Conservation (phyloP, 2,888 invertebrate species). For the Nebria salina region DNA sequence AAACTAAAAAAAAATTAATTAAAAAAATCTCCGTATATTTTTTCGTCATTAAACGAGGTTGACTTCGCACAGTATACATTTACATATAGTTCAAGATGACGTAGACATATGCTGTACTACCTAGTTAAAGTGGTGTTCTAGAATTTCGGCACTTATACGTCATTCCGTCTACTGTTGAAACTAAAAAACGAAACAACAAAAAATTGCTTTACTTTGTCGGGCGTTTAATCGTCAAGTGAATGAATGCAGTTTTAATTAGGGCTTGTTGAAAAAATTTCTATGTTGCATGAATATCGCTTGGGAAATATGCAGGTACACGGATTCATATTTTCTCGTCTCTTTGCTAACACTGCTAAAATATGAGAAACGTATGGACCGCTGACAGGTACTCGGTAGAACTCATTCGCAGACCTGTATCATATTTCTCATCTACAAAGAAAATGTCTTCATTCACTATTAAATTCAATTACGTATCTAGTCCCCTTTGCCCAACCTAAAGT, state of each 20-base stretch:
- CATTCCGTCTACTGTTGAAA: background rate
- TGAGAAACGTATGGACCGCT: conserved; percentile 22
- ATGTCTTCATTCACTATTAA: conserved; percentile 54
- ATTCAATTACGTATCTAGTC: conserved; percentile 52
- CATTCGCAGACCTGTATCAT: conserved; percentile 50
- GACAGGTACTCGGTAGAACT: conserved; percentile 29
- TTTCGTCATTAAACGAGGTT: too few relatives aligned
- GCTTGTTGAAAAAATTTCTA: conserved; percentile 5
- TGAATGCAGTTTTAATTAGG: conserved; percentile 4
- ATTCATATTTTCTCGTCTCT: conserved; percentile 32
- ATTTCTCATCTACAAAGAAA: conserved; percentile 53
- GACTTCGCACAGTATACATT: background rate
- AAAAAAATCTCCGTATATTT: too few relatives aligned
- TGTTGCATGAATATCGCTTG: conserved; percentile 22
- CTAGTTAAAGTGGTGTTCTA: background rate
- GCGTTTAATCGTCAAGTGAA: background rate
- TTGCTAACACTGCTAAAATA: conserved; percentile 29
- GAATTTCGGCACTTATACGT: background rate
- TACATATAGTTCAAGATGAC: background rate
- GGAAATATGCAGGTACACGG: conserved; percentile 30
- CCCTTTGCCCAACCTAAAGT: conserved; percentile 22
- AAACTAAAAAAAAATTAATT: too few relatives aligned
- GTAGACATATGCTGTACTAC: background rate
- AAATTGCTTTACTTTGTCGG: background rate
- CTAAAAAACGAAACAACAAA: background rate